Base-by-base conservation (phyloP, 23 tunicate species). In the Trididemnum miniatum region DNA sequence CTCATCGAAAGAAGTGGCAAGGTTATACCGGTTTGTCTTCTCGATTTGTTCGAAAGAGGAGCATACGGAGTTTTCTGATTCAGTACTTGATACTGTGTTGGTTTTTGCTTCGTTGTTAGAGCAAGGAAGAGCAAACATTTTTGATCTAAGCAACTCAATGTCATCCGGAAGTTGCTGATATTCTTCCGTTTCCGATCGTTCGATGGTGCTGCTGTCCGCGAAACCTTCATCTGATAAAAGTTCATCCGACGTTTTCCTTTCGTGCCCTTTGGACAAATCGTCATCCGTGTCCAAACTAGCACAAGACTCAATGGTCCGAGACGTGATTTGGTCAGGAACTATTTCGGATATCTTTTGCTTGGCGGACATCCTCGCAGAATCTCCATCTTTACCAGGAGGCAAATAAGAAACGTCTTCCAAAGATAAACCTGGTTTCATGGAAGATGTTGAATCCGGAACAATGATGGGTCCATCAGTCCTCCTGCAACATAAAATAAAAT, bases 141-240 rank as follows among this genome's bases (percentile, higher is more conserved):
- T 40, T 2, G 59, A 37, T 22, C 79, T 9, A 9, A 73, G 9
- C 30, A 26, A 73, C 30, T 37, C 59, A 22, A 38, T 40, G 31
- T 73, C 59, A 7, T 73, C 79, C 59, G 57, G 79, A 20, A 38
- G 31, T n/a, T n/a, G n/a, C 32, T 73, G 79, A 22, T 26, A 73
- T 3, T 73, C 79, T 31, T 79, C 84, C 50, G 66, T 79, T 20
- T 86, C 90, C 28, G 90, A 34, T 1, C 90, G 57, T 52, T 86
- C 90, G 9, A 86, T 86, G 34, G 90, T 86, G 37, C 90, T 86
- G n/a, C 90, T 80, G 38, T 86, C 90, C n/a, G 90, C 90, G 31
- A 79, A 86, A 26, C 90, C 90, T 79, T 86, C 90, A 71, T 86
- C 90, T 20, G 90, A 86, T 20, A 86, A 82, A 37, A 86, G 72